Evolutionary conservation across 1,140 invertebrate genomes (phyloP).

Genomic region (Tetramorium alpestre): DNA sequence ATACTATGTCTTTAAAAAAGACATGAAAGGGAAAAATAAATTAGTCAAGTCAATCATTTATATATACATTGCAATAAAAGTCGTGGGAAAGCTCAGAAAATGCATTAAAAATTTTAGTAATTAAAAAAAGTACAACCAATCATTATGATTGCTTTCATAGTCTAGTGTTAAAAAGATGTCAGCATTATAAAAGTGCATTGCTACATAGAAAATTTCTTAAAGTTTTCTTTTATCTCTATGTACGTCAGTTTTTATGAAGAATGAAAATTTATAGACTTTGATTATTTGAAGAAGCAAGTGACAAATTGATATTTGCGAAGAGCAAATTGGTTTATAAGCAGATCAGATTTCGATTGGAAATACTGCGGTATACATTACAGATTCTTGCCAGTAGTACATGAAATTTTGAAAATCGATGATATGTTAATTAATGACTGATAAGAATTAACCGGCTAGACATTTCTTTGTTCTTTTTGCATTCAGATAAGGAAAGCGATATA

Average conservation of each 20-base stretch:
- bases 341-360: neutral
- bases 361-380: neutral
- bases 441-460: neutral
- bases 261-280: neutral
- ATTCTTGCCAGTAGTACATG: neutral
- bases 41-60: neutral
- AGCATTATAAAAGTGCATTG: neutral
- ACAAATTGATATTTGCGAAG: neutral
- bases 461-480: neutral
- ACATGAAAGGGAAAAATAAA: neutral
- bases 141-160: neutral
- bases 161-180: neutral
- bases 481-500: neutral
- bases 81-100: neutral
- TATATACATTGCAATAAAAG: neutral
- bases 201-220: neutral
- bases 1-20: neutral
- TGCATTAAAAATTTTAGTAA: neutral
- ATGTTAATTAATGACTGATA: neutral
- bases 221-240: neutral
- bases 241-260: neutral
- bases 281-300: neutral
- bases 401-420: neutral
- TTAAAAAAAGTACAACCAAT: neutral
- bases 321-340: neutral